Percentiles rank a stretch among this genome's conserved stretches.
These are phyloP conservation scores for Diarsia mendica DNA, from an alignment of 2,888 invertebrate species.

Conservation along the genomic window DNA sequence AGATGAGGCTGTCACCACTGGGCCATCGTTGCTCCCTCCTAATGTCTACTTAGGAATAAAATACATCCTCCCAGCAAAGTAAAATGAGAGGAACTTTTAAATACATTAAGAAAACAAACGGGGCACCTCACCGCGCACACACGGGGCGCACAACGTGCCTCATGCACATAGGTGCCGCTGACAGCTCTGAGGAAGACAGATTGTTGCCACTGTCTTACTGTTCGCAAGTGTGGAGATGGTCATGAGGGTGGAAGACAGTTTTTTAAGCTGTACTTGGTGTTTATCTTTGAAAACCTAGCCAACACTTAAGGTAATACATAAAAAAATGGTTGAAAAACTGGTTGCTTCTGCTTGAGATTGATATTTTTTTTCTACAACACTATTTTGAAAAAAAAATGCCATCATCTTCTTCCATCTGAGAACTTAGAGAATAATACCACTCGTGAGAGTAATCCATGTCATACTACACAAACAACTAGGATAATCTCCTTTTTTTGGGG, in stretches of 20 bases:
- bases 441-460: no score
- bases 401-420: no score
- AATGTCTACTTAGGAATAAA: background rate
- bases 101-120: constrained; percentile 58
- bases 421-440: no score
- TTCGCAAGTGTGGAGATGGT: constrained; percentile 64
- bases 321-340: no score
- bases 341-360: background rate
- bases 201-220: constrained; percentile 65
- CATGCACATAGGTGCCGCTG: constrained; percentile 80
- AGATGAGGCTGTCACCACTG: no score
- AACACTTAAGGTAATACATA: background rate
- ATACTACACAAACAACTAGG: background rate
- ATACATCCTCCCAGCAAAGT: background rate
- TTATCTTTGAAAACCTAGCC: background rate
- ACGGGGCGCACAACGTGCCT: constrained; percentile 78
- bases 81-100: background rate
- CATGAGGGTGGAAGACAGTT: background rate
- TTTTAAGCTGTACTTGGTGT: background rate
- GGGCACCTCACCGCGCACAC: constrained; percentile 69
- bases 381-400: background rate
- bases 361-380: background rate
- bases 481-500: no score
- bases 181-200: constrained; percentile 85
- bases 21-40: no score